Percentiles rank a stretch among this genome's conserved stretches.
Conservation (phyloP, 2,797 vertebrate genomes). For the Spondyliosoma cantharus region DNA sequence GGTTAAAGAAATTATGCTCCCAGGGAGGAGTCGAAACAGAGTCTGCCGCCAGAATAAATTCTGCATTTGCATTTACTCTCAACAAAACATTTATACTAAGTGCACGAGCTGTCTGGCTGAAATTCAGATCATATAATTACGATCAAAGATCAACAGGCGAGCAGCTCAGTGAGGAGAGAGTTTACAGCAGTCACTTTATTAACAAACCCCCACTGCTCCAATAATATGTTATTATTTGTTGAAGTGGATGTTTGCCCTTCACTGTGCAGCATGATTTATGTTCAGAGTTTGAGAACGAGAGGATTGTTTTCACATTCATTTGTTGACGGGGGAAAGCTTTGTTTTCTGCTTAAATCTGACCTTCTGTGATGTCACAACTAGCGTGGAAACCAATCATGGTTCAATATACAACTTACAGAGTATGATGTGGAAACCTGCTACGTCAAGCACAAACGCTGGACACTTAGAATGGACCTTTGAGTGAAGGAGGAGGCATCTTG, state of each 20-base stretch:
- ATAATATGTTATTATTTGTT: background rate
- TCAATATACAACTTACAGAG: background rate
- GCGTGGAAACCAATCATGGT: background rate
- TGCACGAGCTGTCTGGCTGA: background rate
- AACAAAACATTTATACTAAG: constrained; percentile 33
- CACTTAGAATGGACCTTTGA: background rate
- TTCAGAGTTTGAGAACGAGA: background rate
- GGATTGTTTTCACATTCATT: background rate
- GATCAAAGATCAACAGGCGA: background rate
- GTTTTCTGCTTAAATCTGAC: background rate
- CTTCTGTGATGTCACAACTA: background rate
- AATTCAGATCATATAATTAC: background rate
- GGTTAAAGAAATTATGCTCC: constrained; percentile 47
- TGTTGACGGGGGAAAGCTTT: background rate
- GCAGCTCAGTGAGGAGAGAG: background rate
- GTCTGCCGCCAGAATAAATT: constrained; percentile 27
- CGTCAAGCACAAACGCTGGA: background rate
- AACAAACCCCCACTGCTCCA: background rate
- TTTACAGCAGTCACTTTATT: background rate
- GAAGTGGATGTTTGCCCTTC: background rate
- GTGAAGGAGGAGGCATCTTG: background rate
- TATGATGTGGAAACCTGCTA: background rate
- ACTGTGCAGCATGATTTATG: background rate
- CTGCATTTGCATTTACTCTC: constrained; percentile 46
- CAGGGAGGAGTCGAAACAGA: constrained; percentile 33